Percentiles rank a stretch among this genome's conserved stretches.
Conservation (phyloP, 2,888 invertebrate genomes). For the Sphaeridia pumilis region DNA sequence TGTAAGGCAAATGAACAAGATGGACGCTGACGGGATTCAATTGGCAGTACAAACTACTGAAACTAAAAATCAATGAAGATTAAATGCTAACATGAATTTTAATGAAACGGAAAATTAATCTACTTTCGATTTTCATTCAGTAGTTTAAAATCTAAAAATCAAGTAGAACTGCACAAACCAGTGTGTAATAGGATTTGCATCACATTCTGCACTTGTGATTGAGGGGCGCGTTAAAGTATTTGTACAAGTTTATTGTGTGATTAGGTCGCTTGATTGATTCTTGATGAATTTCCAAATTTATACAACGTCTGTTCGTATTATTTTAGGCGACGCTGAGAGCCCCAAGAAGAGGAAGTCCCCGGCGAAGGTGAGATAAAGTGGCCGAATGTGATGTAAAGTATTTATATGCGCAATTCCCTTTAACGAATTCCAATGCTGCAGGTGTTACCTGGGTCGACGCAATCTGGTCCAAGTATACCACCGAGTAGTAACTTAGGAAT, state of each 20-base stretch:
- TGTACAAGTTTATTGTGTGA: neutral
- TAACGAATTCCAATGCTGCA: constrained; percentile 1
- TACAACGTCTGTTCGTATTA: constrained; percentile 15
- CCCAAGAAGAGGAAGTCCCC: constrained; percentile 34
- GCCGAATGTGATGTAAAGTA: constrained; percentile 17
- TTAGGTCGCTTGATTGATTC: neutral
- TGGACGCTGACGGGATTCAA: too few relatives aligned
- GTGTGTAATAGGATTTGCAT: constrained; percentile 19
- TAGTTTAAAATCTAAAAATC: too few relatives aligned
- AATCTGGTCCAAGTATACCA: constrained; percentile 11
- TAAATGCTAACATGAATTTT: too few relatives aligned
- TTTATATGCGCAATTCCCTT: constrained; percentile 6
- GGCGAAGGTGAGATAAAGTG: constrained; percentile 27
- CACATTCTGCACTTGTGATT: constrained; percentile 19
- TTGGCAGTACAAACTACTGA: too few relatives aligned
- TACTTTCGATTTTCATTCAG: too few relatives aligned
- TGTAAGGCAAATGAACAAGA: too few relatives aligned
- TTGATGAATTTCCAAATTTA: neutral
- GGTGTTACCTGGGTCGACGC: constrained; percentile 13
- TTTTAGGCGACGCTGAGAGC: constrained; percentile 32
- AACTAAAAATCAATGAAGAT: too few relatives aligned
- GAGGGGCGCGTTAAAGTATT: neutral
- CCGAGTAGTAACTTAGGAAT: constrained; percentile 13
- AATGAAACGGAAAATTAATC: too few relatives aligned
- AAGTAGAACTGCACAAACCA: too few relatives aligned